These are phyloP conservation scores for Drosophila nannoptera DNA, from an alignment of 1,140 invertebrate species.

Conservation along the genomic window DNA sequence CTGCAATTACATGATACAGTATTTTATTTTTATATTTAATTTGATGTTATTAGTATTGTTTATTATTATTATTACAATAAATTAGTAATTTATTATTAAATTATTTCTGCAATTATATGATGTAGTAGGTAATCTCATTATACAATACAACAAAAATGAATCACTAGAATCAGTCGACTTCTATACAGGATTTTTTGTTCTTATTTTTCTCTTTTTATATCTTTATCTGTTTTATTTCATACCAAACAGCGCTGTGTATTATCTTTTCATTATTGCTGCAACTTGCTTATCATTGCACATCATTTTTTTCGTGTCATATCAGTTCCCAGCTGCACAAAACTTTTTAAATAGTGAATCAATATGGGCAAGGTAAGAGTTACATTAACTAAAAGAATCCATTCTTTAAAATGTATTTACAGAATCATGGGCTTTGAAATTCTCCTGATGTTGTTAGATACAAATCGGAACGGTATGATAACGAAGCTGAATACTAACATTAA, in stretches of 20 bases:
- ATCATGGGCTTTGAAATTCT: slow-evolving; percentile 72
- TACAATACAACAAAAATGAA: no score
- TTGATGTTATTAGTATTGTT: no score
- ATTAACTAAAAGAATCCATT: not conserved
- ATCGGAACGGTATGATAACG: slow-evolving; percentile 80
- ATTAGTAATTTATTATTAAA: no score
- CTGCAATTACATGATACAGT: no score
- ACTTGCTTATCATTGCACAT: slow-evolving; percentile 41
- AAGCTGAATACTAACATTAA: slow-evolving; percentile 79
- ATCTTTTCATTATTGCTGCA: slow-evolving; percentile 31
- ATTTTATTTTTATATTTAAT: no score
- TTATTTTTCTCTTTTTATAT: no score
- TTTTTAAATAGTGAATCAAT: slow-evolving; percentile 82
- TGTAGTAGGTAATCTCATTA: no score
- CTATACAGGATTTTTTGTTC: no score
- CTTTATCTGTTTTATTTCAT: not conserved
- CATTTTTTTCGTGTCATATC: slow-evolving; percentile 36
- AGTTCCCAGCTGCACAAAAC: slow-evolving; percentile 81
- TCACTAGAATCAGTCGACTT: no score
- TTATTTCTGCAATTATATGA: no score
- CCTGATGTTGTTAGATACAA: slow-evolving; percentile 81
- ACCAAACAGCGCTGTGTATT: slow-evolving; percentile 22
- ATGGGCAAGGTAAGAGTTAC: slow-evolving; percentile 81
- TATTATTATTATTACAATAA: no score
- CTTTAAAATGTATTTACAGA: not conserved